Base-by-base conservation (phyloP, 2,888 invertebrate genomes). In the Megaustenia siamemsis region DNA sequence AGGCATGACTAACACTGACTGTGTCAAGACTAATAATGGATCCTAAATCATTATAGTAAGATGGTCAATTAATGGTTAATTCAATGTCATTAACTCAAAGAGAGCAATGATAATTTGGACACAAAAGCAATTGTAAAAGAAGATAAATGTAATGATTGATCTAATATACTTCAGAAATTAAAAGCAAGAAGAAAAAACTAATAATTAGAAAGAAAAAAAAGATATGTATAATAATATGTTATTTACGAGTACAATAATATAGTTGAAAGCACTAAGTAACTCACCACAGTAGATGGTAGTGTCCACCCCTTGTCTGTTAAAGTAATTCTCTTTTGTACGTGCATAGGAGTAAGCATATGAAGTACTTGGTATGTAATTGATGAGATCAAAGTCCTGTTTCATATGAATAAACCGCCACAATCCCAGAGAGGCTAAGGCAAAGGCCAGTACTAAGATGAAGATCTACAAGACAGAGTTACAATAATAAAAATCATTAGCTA, bases 341-440 rank as follows among this genome's bases (percentile, higher is more conserved):
- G 89, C 85, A 86, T 86, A 92, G 2, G 88, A 78, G 76, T 89
- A 89, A 40, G 96, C 95, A 92, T 97, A 96, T 0, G 96, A 96
- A 78, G 95, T 95, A 81, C 95, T 95, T 0, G 97, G 97, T 84
- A 97, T 95, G 92, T 97, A 97, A 96, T 97, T 97, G 82, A 95
- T 95, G 0, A 96, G 96, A 93, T 97, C 96, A 94, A 97, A 97
- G 92, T 96, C 96, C 93, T 97, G 97, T 91, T 96, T 96, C 83
- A 97, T 94, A 89, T 95, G 95, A 77, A 96, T 94, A 82, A 96
- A 95, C 60, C 96, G 96, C 90, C 95, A 94, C 83, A 96, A 94
- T 90, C 96, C 96, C 86, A 96, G 95, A 38, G 95, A 95, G 8
- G 96, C 95, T 83, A 96, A 94, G 5, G 94, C 93, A 56, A 96